Evolutionary conservation across 2,888 invertebrate genomes (phyloP), one percentile per base, ranked within the genome.

Genomic region (Meganola albula): DNA sequence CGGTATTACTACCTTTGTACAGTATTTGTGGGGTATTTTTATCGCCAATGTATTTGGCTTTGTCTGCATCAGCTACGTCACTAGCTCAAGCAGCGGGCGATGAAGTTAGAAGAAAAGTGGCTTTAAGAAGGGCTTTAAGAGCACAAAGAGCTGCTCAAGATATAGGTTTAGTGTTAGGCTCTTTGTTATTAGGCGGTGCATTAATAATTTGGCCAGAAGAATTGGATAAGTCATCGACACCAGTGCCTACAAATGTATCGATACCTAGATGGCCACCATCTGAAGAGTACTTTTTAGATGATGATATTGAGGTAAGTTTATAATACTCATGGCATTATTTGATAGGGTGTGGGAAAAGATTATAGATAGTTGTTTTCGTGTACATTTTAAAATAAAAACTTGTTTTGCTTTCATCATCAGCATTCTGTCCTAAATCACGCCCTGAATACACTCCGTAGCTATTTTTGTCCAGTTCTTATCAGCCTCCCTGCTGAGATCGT

Each of bases 41-140:
- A 48, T 88, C 89, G 1, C 90, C 88, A 34, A 75, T 89, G 58
- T 88, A 89, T 1, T 63, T 90, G 13, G 85, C 89, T 0, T 53
- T 90, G 21, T 86, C 88, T 1, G 87, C 89, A 1, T 87, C 88
- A 2, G 83, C 89, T 2, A 89, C 89, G n/a, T 82, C 88, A 1
- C 60, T 88, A 10, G 83, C 89, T 1, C 89, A 89, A 55, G 82
- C 87, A 0, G 79, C 80, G 0, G 80, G 83, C 34, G 85, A 85
- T 54, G 85, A 85, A 35, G 48, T 56, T 4, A 70, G 82, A 31
- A 58, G 79, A 30, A 63, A 83, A 56, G 52, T 75, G 40, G 63
- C 83, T 40, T 32, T 88, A 46, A 40, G 85, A 49, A 49, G 89
- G 58, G 66, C 78, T 1, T 34, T 84, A 21, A 57, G 87, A 13